These are phyloP conservation scores for Adelognathus sp. DNA, from an alignment of 2,888 invertebrate genomes.

Conservation along the genomic window DNA sequence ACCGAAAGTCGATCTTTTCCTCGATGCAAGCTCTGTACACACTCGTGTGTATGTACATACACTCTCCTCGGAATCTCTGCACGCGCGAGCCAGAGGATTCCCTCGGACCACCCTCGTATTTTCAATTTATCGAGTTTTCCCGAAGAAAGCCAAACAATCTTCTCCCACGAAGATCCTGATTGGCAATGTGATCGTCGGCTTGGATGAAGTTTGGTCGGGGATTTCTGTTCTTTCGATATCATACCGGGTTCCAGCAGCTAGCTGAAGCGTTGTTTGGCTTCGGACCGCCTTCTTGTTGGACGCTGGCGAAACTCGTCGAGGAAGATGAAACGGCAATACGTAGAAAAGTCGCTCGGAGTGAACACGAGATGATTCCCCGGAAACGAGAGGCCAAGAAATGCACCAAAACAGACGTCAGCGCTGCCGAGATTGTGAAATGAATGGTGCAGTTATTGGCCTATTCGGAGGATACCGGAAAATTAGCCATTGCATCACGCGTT, in stretches of 20 bases:
- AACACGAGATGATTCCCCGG: slow-evolving; percentile 34
- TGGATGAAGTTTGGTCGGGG: slow-evolving; percentile 62
- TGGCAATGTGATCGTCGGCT: slow-evolving; percentile 69
- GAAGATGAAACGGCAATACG: slow-evolving; percentile 28
- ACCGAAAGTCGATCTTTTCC: background rate
- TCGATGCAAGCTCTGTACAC: background rate
- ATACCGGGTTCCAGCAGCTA: slow-evolving; percentile 14
- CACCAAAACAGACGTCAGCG: slow-evolving; percentile 26
- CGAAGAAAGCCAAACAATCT: slow-evolving; percentile 71
- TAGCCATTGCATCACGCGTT: background rate
- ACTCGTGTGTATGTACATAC: slow-evolving; percentile 60
- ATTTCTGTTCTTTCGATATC: slow-evolving; percentile 26
- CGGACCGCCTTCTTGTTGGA: slow-evolving; percentile 31
- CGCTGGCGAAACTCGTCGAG: slow-evolving; percentile 40
- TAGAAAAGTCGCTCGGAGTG: background rate
- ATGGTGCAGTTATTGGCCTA: slow-evolving; percentile 26
- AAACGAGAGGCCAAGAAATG: slow-evolving; percentile 13
- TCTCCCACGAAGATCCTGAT: slow-evolving; percentile 68
- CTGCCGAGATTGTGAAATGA: slow-evolving; percentile 4
- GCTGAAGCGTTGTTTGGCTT: slow-evolving; percentile 5
- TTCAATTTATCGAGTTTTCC: slow-evolving; percentile 69
- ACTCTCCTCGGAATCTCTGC: slow-evolving; percentile 3
- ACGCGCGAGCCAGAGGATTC: background rate
- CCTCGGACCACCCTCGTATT: slow-evolving; percentile 54
- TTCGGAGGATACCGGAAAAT: background rate